Percentiles rank a stretch among this genome's conserved stretches.
Evolutionary conservation across 2,888 invertebrate genomes (phyloP).

Genomic region (Morpho helenor): DNA sequence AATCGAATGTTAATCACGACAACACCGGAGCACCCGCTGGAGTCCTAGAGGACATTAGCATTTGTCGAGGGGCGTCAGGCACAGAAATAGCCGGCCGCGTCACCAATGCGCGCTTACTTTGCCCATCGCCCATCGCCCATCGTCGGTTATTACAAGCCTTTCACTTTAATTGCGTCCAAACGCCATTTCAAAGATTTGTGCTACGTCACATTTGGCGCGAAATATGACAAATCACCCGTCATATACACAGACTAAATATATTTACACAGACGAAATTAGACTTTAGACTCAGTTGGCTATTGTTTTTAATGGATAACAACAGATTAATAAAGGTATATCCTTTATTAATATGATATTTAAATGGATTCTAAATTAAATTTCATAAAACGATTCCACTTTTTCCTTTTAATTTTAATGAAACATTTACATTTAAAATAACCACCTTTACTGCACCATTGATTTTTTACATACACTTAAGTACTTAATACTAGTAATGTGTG

Average conservation of each 20-base stretch:
- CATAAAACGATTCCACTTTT: too few species aligned
- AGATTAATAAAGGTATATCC: too few species aligned
- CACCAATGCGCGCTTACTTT: constrained; percentile 68
- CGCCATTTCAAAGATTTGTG: constrained; percentile 69
- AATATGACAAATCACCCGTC: constrained; percentile 54
- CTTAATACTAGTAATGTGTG: too few species aligned
- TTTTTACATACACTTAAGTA: too few species aligned
- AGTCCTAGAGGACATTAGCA: constrained; percentile 77
- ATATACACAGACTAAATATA: constrained; percentile 10
- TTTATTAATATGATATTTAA: too few species aligned
- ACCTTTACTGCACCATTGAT: too few species aligned
- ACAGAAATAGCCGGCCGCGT: constrained; percentile 71
- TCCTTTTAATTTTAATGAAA: too few species aligned
- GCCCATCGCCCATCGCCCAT: constrained; percentile 29
- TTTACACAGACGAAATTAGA: background rate
- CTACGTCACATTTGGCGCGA: constrained; percentile 67
- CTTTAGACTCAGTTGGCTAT: too few species aligned
- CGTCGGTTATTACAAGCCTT: constrained; percentile 67
- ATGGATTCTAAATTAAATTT: too few species aligned
- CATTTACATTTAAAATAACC: too few species aligned
- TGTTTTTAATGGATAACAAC: too few species aligned
- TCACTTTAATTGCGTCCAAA: constrained; percentile 60
- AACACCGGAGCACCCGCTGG: constrained; percentile 43
- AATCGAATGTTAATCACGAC: constrained; percentile 33
- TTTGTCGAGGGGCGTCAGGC: constrained; percentile 69